Conservation (phyloP, 2,113 vertebrate genomes). For the Prunella fulvescens region DNA sequence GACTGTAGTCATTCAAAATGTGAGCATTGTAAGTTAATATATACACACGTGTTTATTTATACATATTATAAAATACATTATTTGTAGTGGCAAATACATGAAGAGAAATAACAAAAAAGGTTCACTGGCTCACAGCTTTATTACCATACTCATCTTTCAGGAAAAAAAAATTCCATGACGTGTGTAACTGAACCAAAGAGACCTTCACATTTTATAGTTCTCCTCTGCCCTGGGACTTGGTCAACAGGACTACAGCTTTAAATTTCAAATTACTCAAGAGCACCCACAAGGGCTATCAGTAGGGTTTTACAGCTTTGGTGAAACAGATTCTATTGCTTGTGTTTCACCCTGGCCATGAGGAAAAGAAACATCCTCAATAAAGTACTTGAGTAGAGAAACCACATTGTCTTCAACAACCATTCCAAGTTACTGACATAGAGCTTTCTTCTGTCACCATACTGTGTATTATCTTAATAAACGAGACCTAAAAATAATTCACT, state of each 20-base stretch:
- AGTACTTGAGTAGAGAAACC: not conserved
- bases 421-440: not conserved
- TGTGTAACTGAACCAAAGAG: not conserved
- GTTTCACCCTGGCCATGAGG: not conserved
- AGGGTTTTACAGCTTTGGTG: not conserved
- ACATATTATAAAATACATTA: not conserved
- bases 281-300: not conserved
- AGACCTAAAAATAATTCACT: not conserved
- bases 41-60: not conserved
- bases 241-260: not conserved
- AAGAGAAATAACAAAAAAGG: not conserved
- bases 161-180: not conserved
- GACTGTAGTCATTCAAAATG: not conserved
- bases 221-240: not conserved
- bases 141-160: not conserved
- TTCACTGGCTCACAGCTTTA: not conserved
- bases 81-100: not conserved
- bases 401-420: not conserved
- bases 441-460: not conserved
- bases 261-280: not conserved
- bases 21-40: not conserved
- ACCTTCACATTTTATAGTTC: not conserved
- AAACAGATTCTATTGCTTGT: not conserved
- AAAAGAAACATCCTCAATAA: not conserved
- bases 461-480: not conserved